These are phyloP conservation scores for Akabosia matsudoensis DNA, from an alignment of 1,140 invertebrate species.

Conservation along the genomic window DNA sequence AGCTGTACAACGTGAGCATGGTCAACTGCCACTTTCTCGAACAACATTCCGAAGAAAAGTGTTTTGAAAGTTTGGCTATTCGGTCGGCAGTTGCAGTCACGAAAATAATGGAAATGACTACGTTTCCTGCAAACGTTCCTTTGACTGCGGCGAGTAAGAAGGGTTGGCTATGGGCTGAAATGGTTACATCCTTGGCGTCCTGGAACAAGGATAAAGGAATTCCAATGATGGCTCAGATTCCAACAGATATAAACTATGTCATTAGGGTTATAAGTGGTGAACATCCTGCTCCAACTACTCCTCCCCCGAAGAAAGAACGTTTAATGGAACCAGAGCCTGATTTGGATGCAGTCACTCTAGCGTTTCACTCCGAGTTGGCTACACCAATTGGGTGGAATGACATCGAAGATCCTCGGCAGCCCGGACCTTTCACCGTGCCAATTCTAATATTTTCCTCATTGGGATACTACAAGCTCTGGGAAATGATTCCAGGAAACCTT, in stretches of 20 bases:
- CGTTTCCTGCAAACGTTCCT: slow-evolving; percentile 41
- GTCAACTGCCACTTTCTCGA: slow-evolving; percentile 44
- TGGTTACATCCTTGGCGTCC: slow-evolving; percentile 39
- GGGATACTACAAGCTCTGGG: slow-evolving; percentile 43
- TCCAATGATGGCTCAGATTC: slow-evolving; percentile 29
- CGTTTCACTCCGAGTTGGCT: slow-evolving; percentile 45
- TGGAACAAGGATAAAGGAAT: slow-evolving; percentile 45
- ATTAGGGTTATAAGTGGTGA: too few relatives aligned
- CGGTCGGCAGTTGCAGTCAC: slow-evolving; percentile 36
- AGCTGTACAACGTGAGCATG: slow-evolving; percentile 29
- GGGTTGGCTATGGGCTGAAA: slow-evolving; percentile 46
- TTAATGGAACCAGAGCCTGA: slow-evolving; percentile 35
- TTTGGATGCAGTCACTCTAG: slow-evolving; percentile 39
- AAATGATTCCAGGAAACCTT: slow-evolving; percentile 43
- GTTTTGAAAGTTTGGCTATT: slow-evolving; percentile 40
- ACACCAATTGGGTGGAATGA: slow-evolving; percentile 45
- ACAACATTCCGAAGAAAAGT: slow-evolving; percentile 37
- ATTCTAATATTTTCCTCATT: slow-evolving; percentile 40
- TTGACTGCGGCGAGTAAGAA: slow-evolving; percentile 38
- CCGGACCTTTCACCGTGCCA: slow-evolving; percentile 41
- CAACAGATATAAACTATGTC: neutral
- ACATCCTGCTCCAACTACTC: neutral
- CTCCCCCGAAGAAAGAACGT: neutral
- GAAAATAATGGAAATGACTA: slow-evolving; percentile 37
- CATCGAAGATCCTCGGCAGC: slow-evolving; percentile 42